phyloP scores from a whole-genome alignment of 2,888 invertebrate genomes.

The Melinaea marsaeus region DNA sequence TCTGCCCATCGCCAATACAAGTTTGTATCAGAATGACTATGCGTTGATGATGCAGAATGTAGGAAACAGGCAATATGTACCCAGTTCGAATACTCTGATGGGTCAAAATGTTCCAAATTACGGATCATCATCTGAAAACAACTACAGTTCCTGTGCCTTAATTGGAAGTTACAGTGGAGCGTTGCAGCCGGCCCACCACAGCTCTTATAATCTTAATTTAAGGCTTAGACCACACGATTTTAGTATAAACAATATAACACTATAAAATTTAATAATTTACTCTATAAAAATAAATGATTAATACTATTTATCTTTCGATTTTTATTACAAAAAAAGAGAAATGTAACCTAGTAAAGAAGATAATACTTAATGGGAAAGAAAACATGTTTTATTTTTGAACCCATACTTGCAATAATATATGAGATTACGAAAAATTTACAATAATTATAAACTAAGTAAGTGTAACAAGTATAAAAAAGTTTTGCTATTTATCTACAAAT shows the following conservation, averaged over 20 bases:
- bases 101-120: constrained; percentile 59
- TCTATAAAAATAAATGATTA: too few species aligned
- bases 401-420: too few species aligned
- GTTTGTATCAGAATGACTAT: constrained; percentile 71
- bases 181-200: constrained; percentile 62
- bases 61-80: constrained; percentile 63
- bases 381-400: too few species aligned
- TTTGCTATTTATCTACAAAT: too few species aligned
- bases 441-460: too few species aligned
- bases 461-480: too few species aligned
- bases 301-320: too few species aligned
- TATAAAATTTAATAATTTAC: constrained; percentile 40
- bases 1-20: constrained; percentile 61
- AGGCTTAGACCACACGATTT: constrained; percentile 80
- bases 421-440: too few species aligned
- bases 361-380: too few species aligned
- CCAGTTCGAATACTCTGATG: constrained; percentile 59
- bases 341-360: too few species aligned
- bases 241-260: constrained; percentile 68
- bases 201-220: constrained; percentile 72
- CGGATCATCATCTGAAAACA: constrained; percentile 51
- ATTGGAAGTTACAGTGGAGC: constrained; percentile 64
- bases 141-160: constrained; percentile 64
- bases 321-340: too few species aligned
- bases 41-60: constrained; percentile 71